Evolutionary conservation across 2,888 invertebrate genomes (phyloP).

Genomic region (Leptodirus hochenwartii): DNA sequence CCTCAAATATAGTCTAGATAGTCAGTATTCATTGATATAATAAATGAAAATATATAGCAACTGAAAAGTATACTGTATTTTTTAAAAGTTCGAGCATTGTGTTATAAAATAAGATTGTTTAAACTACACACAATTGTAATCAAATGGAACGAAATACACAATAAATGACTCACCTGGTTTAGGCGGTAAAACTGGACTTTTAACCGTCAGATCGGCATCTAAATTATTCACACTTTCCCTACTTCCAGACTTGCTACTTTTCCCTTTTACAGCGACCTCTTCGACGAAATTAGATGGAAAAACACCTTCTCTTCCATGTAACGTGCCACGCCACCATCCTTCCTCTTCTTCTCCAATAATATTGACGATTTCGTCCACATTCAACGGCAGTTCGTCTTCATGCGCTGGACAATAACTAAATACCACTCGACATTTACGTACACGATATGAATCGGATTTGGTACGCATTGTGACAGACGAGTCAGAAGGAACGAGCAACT

Average conservation of each 20-base stretch:
- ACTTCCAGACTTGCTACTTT: constrained; percentile 16
- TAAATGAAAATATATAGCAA: too few species aligned
- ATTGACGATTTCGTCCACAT: constrained; percentile 78
- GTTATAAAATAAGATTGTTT: too few species aligned
- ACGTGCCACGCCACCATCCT: constrained; percentile 81
- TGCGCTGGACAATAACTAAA: constrained; percentile 87
- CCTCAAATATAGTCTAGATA: constrained; percentile 11
- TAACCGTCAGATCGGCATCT: constrained; percentile 21
- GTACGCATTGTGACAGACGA: constrained; percentile 13
- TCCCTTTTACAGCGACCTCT: constrained; percentile 25
- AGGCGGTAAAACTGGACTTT: constrained; percentile 51
- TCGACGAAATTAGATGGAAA: constrained; percentile 93
- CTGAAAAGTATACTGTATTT: too few species aligned
- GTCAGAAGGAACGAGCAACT: constrained; percentile 40
- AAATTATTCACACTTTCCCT: constrained; percentile 17
- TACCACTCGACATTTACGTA: constrained; percentile 63
- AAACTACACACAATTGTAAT: neutral
- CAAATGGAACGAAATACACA: neutral
- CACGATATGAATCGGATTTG: constrained; percentile 22
- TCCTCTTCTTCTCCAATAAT: constrained; percentile 85
- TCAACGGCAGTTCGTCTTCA: constrained; percentile 77
- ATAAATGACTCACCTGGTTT: constrained; percentile 43
- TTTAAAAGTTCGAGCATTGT: too few species aligned
- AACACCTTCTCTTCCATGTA: constrained; percentile 69
- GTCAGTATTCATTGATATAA: too few species aligned